Base-by-base conservation (phyloP, 1,140 invertebrate genomes). In the Hermetia illucens region DNA sequence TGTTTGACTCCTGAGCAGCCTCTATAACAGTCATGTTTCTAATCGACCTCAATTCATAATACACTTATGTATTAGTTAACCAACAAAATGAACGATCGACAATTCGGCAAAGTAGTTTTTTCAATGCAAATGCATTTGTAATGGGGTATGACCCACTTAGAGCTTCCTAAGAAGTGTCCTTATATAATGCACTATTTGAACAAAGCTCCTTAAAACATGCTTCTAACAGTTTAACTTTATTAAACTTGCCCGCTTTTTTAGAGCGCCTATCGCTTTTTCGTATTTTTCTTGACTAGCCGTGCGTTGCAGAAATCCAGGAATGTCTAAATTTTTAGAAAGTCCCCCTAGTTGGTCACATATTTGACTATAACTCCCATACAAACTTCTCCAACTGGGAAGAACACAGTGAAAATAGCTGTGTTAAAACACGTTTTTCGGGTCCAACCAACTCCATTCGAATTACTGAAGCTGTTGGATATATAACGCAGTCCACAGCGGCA, bases 361-460 rank as follows among this genome's bases (percentile, higher is more conserved):
- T 72, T 81, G 2, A 75, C 75, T 2, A 72, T 53, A 5, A 71
- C 52, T 32, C 78, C 71, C 35, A 78, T 52, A 16, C 72, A 52
- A 48, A 74, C 71, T 36, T 77, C 65, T 3, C 82, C 82, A 12
- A 77, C 43, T 0, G 79, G 74, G 47, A 76, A 82, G 40, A 72
- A 71, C 29, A 64, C 66, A 41, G 74, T 72, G 27, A 79, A 71
- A 2, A 79, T 46, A 0, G 77, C 72, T 17, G 77, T 33, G 70
- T 75, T 20, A 81, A 64, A 1, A 80, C 75, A 46, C 82, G 61
- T 44, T 76, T 74, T 44, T 70, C 68, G 4, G 77, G 72, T 3
- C 74, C 75, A 0, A 82, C 74, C 42, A 80, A 65, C 53, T 87
- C 82, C 53, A 88, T 71, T 19, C 77, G 83, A 19, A 71, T 53